These are phyloP conservation scores for Eilema caniola DNA, from an alignment of 2,888 invertebrate genomes.

Conservation along the genomic window DNA sequence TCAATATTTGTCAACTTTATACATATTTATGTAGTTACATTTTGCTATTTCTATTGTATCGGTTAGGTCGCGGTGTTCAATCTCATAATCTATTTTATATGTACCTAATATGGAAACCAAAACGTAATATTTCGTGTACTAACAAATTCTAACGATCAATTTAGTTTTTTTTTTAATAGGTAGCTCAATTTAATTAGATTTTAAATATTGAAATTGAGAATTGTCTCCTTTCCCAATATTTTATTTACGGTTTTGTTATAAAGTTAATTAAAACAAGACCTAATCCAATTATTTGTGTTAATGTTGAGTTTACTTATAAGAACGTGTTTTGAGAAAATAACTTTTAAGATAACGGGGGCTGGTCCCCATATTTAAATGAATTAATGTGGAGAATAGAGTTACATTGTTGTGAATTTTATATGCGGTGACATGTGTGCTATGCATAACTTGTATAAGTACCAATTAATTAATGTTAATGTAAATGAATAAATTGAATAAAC, in stretches of 20 bases:
- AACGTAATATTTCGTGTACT: conserved; percentile 63
- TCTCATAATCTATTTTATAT: conserved; percentile 69
- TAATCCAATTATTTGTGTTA: conserved; percentile 57
- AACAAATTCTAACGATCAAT: conserved; percentile 65
- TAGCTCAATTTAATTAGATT: conserved; percentile 54
- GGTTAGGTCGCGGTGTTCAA: conserved; percentile 74
- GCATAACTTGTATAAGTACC: conserved; percentile 68
- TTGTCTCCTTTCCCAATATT: conserved; percentile 20
- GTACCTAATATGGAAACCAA: conserved; percentile 56
- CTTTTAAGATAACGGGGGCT: conserved; percentile 75
- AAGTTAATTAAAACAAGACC: conserved; percentile 44
- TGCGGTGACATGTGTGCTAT: conserved; percentile 66
- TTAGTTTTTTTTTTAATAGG: conserved; percentile 45
- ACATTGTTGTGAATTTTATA: conserved; percentile 81
- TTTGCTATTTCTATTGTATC: conserved; percentile 60
- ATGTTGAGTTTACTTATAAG: conserved; percentile 54
- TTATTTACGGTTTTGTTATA: conserved; percentile 24
- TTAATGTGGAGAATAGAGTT: conserved; percentile 63
- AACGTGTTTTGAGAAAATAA: conserved; percentile 65
- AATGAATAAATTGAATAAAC: conserved; percentile 62
- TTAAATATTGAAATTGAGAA: conserved; percentile 33
- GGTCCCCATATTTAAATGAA: conserved; percentile 71
- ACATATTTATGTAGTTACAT: conserved; percentile 42
- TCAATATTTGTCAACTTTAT: conserved; percentile 56
- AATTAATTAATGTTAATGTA: conserved; percentile 72